phyloP scores from a whole-genome alignment of 1,140 invertebrate species.

The Phenacoccus solenopsis region DNA sequence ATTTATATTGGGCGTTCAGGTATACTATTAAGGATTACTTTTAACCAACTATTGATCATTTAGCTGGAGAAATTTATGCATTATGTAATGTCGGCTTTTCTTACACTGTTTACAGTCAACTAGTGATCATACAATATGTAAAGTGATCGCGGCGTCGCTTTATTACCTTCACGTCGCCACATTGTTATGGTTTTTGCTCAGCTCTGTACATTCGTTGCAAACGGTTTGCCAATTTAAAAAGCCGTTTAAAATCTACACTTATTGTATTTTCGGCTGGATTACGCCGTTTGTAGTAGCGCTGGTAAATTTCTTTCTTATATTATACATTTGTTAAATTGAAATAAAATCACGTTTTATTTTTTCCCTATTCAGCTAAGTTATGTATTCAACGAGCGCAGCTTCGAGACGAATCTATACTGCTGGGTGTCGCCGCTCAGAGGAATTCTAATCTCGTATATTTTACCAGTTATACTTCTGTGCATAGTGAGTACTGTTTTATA shows the following conservation, averaged over 20 bases:
- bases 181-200: constrained; percentile 49
- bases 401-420: constrained; percentile 54
- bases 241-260: constrained; percentile 35
- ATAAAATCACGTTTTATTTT: constrained; percentile 14
- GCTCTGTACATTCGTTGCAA: constrained; percentile 35
- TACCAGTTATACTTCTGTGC: constrained; percentile 45
- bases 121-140: constrained; percentile 43
- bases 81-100: neutral
- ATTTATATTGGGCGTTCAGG: constrained; percentile 39
- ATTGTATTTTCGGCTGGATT: constrained; percentile 40
- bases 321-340: neutral
- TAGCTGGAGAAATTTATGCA: neutral
- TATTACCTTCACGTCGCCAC: constrained; percentile 54
- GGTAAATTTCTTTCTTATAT: too few relatives aligned
- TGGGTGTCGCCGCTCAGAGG: constrained; percentile 59
- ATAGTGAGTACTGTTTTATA: constrained; percentile 26
- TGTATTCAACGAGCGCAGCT: constrained; percentile 45
- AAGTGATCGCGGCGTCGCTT: constrained; percentile 46
- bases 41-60: neutral
- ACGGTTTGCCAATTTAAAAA: constrained; percentile 32
- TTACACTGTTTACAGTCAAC: constrained; percentile 38
- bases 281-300: constrained; percentile 41
- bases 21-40: constrained; percentile 27
- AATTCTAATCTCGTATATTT: constrained; percentile 56
- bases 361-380: constrained; percentile 43